Evolutionary conservation across 1,140 invertebrate genomes (phyloP).

Genomic region (Drosophila equinoxialis): DNA sequence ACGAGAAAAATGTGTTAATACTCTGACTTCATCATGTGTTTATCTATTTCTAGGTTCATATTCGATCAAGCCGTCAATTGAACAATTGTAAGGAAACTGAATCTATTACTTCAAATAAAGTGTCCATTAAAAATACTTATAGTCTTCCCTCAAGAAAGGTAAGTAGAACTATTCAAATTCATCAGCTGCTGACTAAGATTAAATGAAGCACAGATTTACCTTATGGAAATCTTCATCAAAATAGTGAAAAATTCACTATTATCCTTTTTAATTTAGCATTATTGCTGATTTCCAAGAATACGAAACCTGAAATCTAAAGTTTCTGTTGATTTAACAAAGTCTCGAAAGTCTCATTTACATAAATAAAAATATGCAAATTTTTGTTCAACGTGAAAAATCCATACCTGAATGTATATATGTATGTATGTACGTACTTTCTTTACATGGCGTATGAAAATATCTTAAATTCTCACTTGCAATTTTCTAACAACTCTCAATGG

Average conservation of each 20-base stretch:
- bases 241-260: background rate
- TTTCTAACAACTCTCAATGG: background rate
- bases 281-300: too few species aligned
- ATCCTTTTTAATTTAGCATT: too few species aligned
- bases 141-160: slow-evolving; percentile 53
- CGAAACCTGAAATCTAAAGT: slow-evolving; percentile 2
- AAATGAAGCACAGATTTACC: too few species aligned
- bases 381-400: background rate
- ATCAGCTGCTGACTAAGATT: too few species aligned
- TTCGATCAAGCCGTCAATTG: slow-evolving; percentile 39
- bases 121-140: slow-evolving; percentile 52
- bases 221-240: too few species aligned
- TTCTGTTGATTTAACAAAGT: slow-evolving; percentile 6
- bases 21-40: too few species aligned
- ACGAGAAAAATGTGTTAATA: too few species aligned
- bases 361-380: slow-evolving; percentile 14
- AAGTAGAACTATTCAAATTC: slow-evolving; percentile 7
- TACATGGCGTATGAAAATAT: background rate
- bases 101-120: slow-evolving; percentile 36
- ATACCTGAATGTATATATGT: background rate
- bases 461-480: slow-evolving; percentile 3
- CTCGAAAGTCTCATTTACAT: slow-evolving; percentile 5
- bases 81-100: slow-evolving; percentile 32
- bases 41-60: slow-evolving; percentile 37
- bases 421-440: background rate